phyloP scores from a whole-genome alignment of 2,888 invertebrate genomes.

The Microdon myrmicae region DNA sequence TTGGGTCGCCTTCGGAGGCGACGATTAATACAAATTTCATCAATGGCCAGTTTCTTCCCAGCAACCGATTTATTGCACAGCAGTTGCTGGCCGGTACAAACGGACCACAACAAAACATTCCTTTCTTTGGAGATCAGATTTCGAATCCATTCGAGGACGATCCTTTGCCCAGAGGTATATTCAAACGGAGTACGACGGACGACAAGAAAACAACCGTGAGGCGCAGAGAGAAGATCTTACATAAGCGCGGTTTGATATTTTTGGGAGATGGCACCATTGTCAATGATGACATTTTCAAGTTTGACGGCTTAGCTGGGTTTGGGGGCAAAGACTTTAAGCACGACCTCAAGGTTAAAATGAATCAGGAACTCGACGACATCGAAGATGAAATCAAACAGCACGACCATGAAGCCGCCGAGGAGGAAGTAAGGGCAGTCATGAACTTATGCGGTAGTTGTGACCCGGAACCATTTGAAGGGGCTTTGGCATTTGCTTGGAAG shows the following conservation, averaged over 20 bases:
- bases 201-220: neutral
- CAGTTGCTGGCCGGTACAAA: constrained; percentile 66
- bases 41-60: constrained; percentile 73
- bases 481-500: constrained; percentile 82
- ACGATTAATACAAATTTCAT: constrained; percentile 69
- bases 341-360: constrained; percentile 68
- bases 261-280: constrained; percentile 76
- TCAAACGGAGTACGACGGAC: constrained; percentile 55
- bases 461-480: constrained; percentile 82
- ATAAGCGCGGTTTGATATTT: constrained; percentile 75
- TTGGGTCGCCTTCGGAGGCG: constrained; percentile 67
- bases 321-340: constrained; percentile 75
- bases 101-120: constrained; percentile 35
- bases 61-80: constrained; percentile 70
- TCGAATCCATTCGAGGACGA: constrained; percentile 73
- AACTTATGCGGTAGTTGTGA: constrained; percentile 80
- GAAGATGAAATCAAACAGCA: constrained; percentile 70
- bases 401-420: constrained; percentile 84
- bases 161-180: constrained; percentile 60
- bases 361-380: constrained; percentile 51
- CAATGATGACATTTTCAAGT: constrained; percentile 65
- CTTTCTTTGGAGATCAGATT: constrained; percentile 62
- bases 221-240: constrained; percentile 57
- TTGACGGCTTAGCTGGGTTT: constrained; percentile 76
- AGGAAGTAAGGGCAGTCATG: constrained; percentile 84